Evolutionary conservation across 2,113 vertebrate genomes (phyloP).

Genomic region (Anolis sagrei): DNA sequence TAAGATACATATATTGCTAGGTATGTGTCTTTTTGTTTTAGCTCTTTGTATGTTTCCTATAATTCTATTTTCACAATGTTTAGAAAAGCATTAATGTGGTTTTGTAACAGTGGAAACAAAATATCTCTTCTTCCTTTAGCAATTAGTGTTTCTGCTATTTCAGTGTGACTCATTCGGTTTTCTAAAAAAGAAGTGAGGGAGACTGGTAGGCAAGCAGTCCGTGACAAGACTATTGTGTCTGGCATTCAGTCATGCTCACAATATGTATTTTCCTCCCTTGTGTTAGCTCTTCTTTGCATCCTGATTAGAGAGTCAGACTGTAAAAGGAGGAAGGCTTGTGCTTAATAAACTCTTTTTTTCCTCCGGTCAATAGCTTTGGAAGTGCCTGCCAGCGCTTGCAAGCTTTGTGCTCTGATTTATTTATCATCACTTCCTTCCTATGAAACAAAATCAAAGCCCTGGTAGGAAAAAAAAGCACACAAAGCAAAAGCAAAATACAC

Average conservation of each 20-base stretch:
- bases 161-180: slow-evolving; percentile 24
- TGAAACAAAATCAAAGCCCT: slow-evolving; percentile 55
- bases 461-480: slow-evolving; percentile 22
- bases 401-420: slow-evolving; percentile 62
- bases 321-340: slow-evolving; percentile 18
- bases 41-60: neutral
- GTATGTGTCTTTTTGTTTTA: neutral
- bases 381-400: slow-evolving; percentile 42
- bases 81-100: neutral
- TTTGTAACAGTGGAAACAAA: neutral
- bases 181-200: slow-evolving; percentile 16
- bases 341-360: slow-evolving; percentile 26
- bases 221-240: slow-evolving; percentile 43
- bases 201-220: slow-evolving; percentile 46
- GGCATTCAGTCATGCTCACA: slow-evolving; percentile 36
- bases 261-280: slow-evolving; percentile 45
- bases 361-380: slow-evolving; percentile 59
- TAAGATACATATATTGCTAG: neutral
- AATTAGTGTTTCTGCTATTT: slow-evolving; percentile 19
- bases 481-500: slow-evolving; percentile 46
- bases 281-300: slow-evolving; percentile 56
- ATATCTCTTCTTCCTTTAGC: slow-evolving; percentile 13
- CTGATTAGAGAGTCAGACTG: slow-evolving; percentile 54
- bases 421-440: slow-evolving; percentile 72
- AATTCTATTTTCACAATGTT: neutral